Evolutionary conservation across 1,140 invertebrate genomes (phyloP).

Genomic region (Tribolium castaneum): DNA sequence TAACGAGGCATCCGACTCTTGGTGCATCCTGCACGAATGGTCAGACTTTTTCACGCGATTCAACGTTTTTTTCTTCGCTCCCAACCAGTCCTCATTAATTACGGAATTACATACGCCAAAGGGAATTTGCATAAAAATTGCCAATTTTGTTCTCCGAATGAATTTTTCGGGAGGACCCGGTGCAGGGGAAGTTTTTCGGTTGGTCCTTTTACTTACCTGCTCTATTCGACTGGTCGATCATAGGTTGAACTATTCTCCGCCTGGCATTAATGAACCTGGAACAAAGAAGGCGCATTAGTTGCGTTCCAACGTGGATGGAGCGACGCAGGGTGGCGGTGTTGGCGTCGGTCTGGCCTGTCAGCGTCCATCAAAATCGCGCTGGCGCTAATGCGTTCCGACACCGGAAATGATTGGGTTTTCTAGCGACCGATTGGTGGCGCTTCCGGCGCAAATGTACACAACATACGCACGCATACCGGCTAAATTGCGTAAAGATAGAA

Average conservation of each 20-base stretch:
- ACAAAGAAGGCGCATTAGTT: constrained; percentile 62
- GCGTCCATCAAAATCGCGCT: constrained; percentile 55
- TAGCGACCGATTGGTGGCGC: constrained; percentile 55
- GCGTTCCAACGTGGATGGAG: constrained; percentile 5
- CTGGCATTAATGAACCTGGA: constrained; percentile 98
- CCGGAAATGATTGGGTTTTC: constrained; percentile 60
- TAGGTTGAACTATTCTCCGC: constrained; percentile 96
- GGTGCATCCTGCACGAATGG: constrained; percentile 19
- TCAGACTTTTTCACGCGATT: constrained; percentile 18
- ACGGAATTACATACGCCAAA: not conserved
- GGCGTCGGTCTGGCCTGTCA: constrained; percentile 55
- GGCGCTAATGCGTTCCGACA: constrained; percentile 56
- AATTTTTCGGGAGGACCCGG: not conserved
- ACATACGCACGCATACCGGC: constrained; percentile 13
- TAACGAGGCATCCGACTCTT: constrained; percentile 3
- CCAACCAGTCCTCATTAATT: constrained; percentile 4
- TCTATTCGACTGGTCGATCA: constrained; percentile 98
- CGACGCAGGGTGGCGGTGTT: constrained; percentile 27
- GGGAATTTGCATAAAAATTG: constrained; percentile 1
- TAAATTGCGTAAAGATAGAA: constrained; percentile 22
- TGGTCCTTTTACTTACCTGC: constrained; percentile 84
- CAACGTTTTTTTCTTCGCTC: not conserved
- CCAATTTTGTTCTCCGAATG: too few species aligned
- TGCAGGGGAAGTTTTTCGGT: not conserved
- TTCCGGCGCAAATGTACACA: constrained; percentile 49